phyloP scores from a whole-genome alignment of 2,888 invertebrate genomes.

The Melinaea marsaeus region DNA sequence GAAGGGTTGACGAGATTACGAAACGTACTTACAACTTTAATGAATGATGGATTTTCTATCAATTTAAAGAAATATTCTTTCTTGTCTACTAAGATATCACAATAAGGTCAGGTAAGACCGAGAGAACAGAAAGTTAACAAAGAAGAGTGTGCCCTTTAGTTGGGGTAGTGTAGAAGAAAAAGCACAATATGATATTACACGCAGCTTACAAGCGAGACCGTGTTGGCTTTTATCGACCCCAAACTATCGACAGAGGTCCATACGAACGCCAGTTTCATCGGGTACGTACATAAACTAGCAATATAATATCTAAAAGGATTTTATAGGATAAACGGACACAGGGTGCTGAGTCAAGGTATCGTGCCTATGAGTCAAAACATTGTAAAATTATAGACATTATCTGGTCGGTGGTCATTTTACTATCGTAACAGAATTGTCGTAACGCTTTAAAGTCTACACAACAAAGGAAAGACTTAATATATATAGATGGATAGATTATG shows the following conservation, averaged over 20 bases:
- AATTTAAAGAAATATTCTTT: background rate
- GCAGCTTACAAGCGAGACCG: background rate
- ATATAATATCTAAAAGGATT: background rate
- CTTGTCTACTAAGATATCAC: background rate
- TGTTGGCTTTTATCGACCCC: background rate
- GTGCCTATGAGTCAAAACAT: too few species aligned
- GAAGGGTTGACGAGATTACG: too few species aligned
- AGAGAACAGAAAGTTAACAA: background rate
- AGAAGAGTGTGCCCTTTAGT: background rate
- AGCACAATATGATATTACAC: background rate
- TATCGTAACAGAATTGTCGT: too few species aligned
- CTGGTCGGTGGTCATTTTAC: too few species aligned
- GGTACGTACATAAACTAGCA: background rate
- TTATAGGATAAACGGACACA: too few species aligned
- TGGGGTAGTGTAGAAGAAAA: background rate
- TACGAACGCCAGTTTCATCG: too few species aligned
- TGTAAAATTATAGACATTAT: too few species aligned
- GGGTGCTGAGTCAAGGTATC: too few species aligned
- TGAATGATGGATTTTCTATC: background rate
- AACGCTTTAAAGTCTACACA: too few species aligned
- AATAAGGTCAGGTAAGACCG: background rate
- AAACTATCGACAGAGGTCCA: too few species aligned
- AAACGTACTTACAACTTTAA: background rate
- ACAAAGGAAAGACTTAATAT: too few species aligned
- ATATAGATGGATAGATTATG: too few species aligned